Percentiles rank a stretch among this genome's conserved stretches.
These are phyloP conservation scores for Onthophagus taurus DNA, from an alignment of 1,140 invertebrate species.

Conservation along the genomic window DNA sequence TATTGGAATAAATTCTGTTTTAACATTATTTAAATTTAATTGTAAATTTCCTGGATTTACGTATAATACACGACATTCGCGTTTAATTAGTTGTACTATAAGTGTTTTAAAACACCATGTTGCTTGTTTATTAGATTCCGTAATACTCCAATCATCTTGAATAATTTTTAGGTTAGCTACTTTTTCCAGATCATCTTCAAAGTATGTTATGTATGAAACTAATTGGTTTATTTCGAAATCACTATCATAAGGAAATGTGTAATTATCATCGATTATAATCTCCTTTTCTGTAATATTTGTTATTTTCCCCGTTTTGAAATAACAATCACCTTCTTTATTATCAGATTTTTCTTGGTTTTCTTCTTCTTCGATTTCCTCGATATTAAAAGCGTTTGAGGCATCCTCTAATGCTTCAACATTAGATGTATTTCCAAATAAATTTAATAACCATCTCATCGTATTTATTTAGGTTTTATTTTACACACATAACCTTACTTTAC, in stretches of 20 bases:
- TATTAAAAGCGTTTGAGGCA: background rate
- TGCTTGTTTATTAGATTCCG: conserved; percentile 12
- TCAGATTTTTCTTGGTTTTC: background rate
- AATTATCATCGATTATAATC: conserved; percentile 20
- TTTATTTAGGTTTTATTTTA: no score
- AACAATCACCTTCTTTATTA: conserved; percentile 5
- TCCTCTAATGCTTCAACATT: conserved; percentile 8
- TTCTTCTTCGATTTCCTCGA: background rate
- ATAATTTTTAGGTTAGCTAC: conserved; percentile 21
- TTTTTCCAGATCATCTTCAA: conserved; percentile 11
- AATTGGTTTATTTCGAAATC: conserved; percentile 13
- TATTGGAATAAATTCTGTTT: conserved; percentile 42
- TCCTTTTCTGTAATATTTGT: conserved; percentile 7
- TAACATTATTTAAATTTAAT: conserved; percentile 29
- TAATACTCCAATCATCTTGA: conserved; percentile 27
- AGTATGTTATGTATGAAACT: conserved; percentile 23
- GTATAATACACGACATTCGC: conserved; percentile 22
- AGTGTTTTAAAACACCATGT: conserved; percentile 25
- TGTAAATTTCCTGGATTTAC: conserved; percentile 23
- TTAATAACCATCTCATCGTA: no score
- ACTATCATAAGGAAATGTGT: conserved; percentile 20
- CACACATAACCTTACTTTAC: no score
- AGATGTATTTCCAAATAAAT: no score
- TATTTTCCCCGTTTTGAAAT: conserved; percentile 14
- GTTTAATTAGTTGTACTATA: conserved; percentile 26